Conservation (phyloP, 2,113 vertebrate species). For the Argyrosomus japonicus region DNA sequence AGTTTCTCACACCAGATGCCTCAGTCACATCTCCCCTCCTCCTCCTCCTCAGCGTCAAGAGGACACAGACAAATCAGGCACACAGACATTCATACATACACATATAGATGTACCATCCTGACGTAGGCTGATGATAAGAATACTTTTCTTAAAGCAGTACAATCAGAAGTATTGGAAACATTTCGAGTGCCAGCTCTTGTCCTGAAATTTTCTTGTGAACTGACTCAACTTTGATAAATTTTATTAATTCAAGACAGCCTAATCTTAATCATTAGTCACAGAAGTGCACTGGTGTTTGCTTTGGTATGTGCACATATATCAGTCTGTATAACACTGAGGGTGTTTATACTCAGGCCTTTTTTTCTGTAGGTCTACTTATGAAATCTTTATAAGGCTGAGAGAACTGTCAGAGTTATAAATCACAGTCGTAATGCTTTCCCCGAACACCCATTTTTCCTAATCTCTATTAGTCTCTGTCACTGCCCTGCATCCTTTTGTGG, state of each 20-base stretch:
- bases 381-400: conserved; percentile 35
- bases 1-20: conserved; percentile 69
- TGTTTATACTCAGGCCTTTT: conserved; percentile 29
- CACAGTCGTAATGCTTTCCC: conserved; percentile 38
- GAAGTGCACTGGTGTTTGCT: conserved; percentile 1
- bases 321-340: neutral
- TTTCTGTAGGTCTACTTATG: conserved; percentile 23
- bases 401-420: conserved; percentile 67
- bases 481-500: conserved; percentile 22
- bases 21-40: conserved; percentile 41
- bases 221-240: neutral
- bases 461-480: conserved; percentile 11
- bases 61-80: conserved; percentile 31
- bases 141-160: conserved; percentile 16
- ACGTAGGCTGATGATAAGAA: conserved; percentile 30
- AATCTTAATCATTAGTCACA: conserved; percentile 20
- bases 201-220: neutral
- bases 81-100: neutral
- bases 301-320: neutral
- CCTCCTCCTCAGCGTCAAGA: conserved; percentile 26
- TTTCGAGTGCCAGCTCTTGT: neutral
- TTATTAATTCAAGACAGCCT: conserved; percentile 1
- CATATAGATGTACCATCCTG: conserved; percentile 29
- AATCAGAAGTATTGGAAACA: neutral
- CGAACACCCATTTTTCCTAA: conserved; percentile 28